phyloP scores from a whole-genome alignment of 2,888 invertebrate species.

The Coleophora flavipennella region DNA sequence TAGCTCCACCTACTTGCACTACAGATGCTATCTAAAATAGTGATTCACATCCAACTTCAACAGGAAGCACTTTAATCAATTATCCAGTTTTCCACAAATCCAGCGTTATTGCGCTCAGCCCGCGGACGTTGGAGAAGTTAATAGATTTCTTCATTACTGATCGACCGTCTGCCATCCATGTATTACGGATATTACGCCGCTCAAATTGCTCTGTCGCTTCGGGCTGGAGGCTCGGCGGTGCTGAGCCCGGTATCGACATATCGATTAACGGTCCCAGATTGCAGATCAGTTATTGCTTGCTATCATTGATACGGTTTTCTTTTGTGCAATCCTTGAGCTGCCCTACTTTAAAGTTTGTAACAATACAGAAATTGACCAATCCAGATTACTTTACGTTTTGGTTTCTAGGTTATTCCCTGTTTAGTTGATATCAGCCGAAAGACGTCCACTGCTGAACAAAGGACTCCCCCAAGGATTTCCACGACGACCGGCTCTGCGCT shows the following conservation, averaged over 20 bases:
- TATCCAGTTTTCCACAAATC: conserved; percentile 9
- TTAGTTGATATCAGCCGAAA: too few species aligned
- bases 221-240: conserved; percentile 9
- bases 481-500: too few species aligned
- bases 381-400: too few species aligned
- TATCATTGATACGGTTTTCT: neutral
- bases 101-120: neutral
- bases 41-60: too few species aligned
- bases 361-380: too few species aligned
- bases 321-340: neutral
- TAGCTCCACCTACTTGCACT: too few species aligned
- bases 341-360: too few species aligned
- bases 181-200: conserved; percentile 26
- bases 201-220: conserved; percentile 17
- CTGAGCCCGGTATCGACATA: conserved; percentile 8
- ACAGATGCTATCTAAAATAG: too few species aligned
- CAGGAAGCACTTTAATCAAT: conserved; percentile 1
- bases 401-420: too few species aligned
- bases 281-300: conserved; percentile 2
- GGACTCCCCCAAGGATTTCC: too few species aligned
- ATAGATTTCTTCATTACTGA: conserved; percentile 33
- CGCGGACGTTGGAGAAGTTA: conserved; percentile 18
- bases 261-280: conserved; percentile 11
- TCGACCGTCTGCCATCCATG: conserved; percentile 17
- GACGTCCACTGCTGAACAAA: too few species aligned